These are phyloP conservation scores for Oasisia sp. DNA, from an alignment of 2,888 invertebrate species.

Conservation along the genomic window DNA sequence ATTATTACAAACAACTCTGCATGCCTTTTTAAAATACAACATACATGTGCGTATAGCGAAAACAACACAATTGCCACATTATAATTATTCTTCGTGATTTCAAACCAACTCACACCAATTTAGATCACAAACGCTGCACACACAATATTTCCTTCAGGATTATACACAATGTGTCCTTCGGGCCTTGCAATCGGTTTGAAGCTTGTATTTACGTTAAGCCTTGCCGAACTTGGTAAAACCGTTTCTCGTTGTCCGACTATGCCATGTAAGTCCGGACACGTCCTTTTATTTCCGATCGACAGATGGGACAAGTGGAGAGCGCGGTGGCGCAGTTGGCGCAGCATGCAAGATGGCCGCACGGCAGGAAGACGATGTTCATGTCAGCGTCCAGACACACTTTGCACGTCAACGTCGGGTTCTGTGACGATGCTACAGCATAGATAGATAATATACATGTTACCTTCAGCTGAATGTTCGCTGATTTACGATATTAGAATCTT, in stretches of 20 bases:
- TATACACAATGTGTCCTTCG: too few relatives aligned
- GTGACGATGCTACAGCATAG: not conserved
- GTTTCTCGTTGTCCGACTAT: not conserved
- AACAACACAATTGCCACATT: too few relatives aligned
- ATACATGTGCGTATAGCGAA: too few relatives aligned
- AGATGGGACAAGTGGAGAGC: conserved; percentile 84
- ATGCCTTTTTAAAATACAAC: too few relatives aligned
- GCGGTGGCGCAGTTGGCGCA: conserved; percentile 91
- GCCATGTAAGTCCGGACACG: conserved; percentile 70
- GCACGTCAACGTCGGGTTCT: conserved; percentile 68
- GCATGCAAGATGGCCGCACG: conserved; percentile 93
- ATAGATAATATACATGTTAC: not conserved
- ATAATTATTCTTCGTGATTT: too few relatives aligned
- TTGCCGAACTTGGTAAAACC: not conserved
- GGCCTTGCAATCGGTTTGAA: too few relatives aligned
- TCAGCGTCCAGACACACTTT: conserved; percentile 95
- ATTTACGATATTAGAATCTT: too few relatives aligned
- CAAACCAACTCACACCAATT: too few relatives aligned
- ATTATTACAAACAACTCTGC: too few relatives aligned
- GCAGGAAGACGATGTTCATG: conserved; percentile 87
- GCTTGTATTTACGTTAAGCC: not conserved
- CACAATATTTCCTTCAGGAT: too few relatives aligned
- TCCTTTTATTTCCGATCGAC: conserved; percentile 82
- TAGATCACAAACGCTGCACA: too few relatives aligned
- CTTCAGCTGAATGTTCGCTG: too few relatives aligned